Conservation (phyloP, 2,888 invertebrate genomes). For the Macrosiphum euphorbiae region DNA sequence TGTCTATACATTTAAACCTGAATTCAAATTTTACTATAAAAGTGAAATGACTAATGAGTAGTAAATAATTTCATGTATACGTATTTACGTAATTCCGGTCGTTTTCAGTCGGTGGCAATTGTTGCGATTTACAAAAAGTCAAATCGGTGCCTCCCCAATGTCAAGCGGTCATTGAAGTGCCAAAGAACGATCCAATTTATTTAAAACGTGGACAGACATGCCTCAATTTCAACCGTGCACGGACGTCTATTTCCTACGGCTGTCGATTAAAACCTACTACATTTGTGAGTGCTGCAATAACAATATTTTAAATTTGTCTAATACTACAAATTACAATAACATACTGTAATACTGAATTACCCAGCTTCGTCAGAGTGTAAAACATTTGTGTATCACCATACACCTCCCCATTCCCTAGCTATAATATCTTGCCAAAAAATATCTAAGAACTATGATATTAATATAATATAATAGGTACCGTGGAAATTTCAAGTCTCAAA, state of each 20-base stretch:
- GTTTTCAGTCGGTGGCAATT: background rate
- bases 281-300: conserved; percentile 45
- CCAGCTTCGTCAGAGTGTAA: too few relatives aligned
- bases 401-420: too few relatives aligned
- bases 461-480: too few relatives aligned
- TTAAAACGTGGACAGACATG: conserved; percentile 61
- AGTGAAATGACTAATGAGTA: background rate
- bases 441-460: too few relatives aligned
- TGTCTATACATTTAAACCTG: background rate
- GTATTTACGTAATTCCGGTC: background rate
- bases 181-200: conserved; percentile 64
- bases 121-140: conserved; percentile 19
- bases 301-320: background rate
- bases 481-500: too few relatives aligned
- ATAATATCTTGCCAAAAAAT: too few relatives aligned
- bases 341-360: background rate
- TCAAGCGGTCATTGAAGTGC: conserved; percentile 57
- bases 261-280: conserved; percentile 57
- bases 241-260: conserved; percentile 34
- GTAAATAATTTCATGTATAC: background rate
- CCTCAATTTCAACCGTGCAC: conserved; percentile 59
- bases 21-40: background rate
- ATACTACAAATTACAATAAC: background rate
- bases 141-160: conserved; percentile 3
- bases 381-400: too few relatives aligned